phyloP scores from a whole-genome alignment of 2,888 invertebrate species.

The Eristalinus sepulchralis region DNA sequence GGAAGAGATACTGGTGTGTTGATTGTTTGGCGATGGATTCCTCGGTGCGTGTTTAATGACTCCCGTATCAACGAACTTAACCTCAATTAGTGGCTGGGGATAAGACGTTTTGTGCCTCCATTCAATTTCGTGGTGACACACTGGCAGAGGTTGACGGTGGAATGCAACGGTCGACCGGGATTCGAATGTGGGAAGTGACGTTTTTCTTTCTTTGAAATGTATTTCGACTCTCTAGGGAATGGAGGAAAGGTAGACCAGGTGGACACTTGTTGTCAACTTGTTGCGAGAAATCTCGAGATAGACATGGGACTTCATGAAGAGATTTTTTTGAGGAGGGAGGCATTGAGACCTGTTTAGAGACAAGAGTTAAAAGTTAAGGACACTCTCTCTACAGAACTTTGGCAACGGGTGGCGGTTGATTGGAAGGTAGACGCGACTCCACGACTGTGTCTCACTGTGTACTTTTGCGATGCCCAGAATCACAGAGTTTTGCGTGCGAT shows the following conservation, averaged over 20 bases:
- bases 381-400: too few species aligned
- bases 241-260: neutral
- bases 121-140: constrained; percentile 17
- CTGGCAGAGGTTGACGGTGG: neutral
- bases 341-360: too few species aligned
- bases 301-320: too few species aligned
- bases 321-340: too few species aligned
- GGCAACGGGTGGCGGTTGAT: too few species aligned
- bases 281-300: too few species aligned
- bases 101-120: neutral
- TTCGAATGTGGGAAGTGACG: neutral
- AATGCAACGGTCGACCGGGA: constrained; percentile 3
- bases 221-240: neutral
- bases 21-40: constrained; percentile 25
- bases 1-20: neutral
- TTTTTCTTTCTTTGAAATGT: neutral
- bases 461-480: too few species aligned
- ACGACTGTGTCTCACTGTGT: too few species aligned
- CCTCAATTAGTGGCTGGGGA: constrained; percentile 37
- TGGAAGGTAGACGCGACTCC: too few species aligned
- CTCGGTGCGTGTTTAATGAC: constrained; percentile 12
- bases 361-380: too few species aligned
- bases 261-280: neutral
- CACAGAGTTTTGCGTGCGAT: too few species aligned
- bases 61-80: constrained; percentile 11